Base-by-base conservation (phyloP, 2,797 vertebrate species). In the Huso huso region DNA sequence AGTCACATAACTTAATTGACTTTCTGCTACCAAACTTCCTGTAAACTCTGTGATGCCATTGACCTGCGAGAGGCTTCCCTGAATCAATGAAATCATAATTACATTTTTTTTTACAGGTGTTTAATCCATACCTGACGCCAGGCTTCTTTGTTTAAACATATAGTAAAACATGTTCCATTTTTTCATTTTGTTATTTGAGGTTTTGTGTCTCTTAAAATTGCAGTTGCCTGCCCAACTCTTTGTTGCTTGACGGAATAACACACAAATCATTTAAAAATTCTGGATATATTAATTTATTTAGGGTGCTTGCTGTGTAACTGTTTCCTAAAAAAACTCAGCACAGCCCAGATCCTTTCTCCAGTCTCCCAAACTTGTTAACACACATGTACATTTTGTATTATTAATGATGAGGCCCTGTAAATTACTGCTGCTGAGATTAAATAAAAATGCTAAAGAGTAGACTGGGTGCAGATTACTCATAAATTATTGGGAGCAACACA, bases 371-470 rank as follows among this genome's bases (percentile, higher is more conserved):
- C 87, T 91, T 96, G 93, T 95, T 95, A 95, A 93, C 89, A 92
- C 23, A 37, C 89, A 92, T 91, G 93, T 94, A 85, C 75, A 79
- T 85, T 91, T 87, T 92, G 90, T 90, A 92, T 91, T 90, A 91
- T 91, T 92, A 89, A 93, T 93, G 89, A 90, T 90, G 72, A 85
- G 83, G 89, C 86, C 82, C 78, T 77, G 81, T 87, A 83, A 88
- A 79, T 89, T 79, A 83, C 77, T 82, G 87, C 85, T 87, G 88
- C 81, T 86, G 86, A 91, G 89, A 93, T 93, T 93, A 94, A 94
- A 93, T 92, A 87, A 93, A 88, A 95, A 91, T 90, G 91, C 92
- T 94, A 91, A 94, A 92, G 91, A 92, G 90, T 83, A 86, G 79
- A 81, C 83, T 87, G 90, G 91, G 89, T 87, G 83, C 85, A 87